phyloP scores from a whole-genome alignment of 2,888 invertebrate species.

The Hirtodrosophila cameraria region DNA sequence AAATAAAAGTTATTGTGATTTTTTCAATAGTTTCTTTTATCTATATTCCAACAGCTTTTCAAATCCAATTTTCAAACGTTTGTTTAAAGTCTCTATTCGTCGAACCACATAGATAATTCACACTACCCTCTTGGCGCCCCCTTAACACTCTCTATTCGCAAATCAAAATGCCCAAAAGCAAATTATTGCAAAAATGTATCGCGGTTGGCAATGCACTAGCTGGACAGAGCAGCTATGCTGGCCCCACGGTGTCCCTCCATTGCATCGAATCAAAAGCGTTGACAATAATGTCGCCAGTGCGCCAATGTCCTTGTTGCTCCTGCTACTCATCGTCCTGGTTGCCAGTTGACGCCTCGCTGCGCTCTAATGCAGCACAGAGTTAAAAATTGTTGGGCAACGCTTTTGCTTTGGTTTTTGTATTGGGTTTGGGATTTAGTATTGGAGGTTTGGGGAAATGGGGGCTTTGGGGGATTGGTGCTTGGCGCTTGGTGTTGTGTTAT shows the following conservation, averaged over 20 bases:
- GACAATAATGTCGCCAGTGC: conserved; percentile 52
- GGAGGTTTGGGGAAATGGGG: not conserved
- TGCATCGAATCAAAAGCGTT: conserved; percentile 33
- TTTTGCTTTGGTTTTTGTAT: conserved; percentile 22
- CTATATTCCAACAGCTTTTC: not conserved
- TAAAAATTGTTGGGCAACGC: conserved; percentile 29
- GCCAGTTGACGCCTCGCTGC: conserved; percentile 55
- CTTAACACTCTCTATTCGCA: conserved; percentile 13
- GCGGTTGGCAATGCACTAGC: conserved; percentile 24
- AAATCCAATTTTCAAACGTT: not conserved
- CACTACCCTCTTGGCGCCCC: not conserved
- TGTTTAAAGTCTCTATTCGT: not conserved
- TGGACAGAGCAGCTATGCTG: conserved; percentile 11
- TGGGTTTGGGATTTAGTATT: not conserved
- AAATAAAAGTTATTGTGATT: not conserved
- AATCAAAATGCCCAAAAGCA: conserved; percentile 49
- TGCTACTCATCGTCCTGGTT: not conserved
- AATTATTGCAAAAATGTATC: conserved; percentile 59
- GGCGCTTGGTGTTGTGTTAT: conserved; percentile 53
- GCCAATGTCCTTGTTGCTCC: conserved; percentile 12
- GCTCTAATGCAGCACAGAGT: conserved; percentile 53
- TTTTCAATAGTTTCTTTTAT: not conserved
- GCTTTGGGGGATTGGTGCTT: not conserved
- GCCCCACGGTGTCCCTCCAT: not conserved
- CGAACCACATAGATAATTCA: conserved; percentile 4